Base-by-base conservation (phyloP, 2,888 invertebrate species). In the Cotesia congregata region DNA sequence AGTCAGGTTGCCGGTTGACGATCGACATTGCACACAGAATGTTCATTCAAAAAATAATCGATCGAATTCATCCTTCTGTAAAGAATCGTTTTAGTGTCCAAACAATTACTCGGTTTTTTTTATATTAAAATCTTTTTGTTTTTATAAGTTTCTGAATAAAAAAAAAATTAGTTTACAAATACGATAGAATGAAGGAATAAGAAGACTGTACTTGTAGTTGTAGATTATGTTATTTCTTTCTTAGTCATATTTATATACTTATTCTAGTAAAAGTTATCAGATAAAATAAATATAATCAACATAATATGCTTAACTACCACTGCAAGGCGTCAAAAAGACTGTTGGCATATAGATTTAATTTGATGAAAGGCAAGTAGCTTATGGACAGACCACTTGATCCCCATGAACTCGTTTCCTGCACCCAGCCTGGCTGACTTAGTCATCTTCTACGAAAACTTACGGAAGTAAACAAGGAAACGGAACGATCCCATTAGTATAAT, bases 381-480 rank as follows among this genome's bases (percentile, higher is more conserved):
- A 77, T 76, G 75, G 79, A 72, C 70, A 59, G 71, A 61, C 71
- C 60, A 68, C 72, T 74, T 72, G 72, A 72, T 76, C 73, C 62
- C 74, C 67, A 72, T 72, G 79, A 77, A 72, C 78, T 78, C 78
- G 77, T 77, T 78, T 73, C 65, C 62, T 69, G 50, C 41, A 15
- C 50, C 41, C 70, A 73, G 62, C 64, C 73, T 69, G 65, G 69
- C 50, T 39, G 67, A 73, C 68, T 73, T 73, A 75, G 74, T 75
- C 74, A 70, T 73, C 67, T 65, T 41, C 59, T 40, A 30, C 40
- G 59, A 59, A 40, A 50, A 77, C 73, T 77, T 73, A 62, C 77
- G 77, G 77, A 77, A 77, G 77, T 77, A 77, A 77, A 77, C 70
- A 74, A 77, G 64, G 77, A 74, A 77, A 77, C 64, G 39, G 65